Percentiles rank a stretch among this genome's conserved stretches.
Evolutionary conservation across 2,888 invertebrate genomes (phyloP).

Genomic region (Cheilosia scutellata): DNA sequence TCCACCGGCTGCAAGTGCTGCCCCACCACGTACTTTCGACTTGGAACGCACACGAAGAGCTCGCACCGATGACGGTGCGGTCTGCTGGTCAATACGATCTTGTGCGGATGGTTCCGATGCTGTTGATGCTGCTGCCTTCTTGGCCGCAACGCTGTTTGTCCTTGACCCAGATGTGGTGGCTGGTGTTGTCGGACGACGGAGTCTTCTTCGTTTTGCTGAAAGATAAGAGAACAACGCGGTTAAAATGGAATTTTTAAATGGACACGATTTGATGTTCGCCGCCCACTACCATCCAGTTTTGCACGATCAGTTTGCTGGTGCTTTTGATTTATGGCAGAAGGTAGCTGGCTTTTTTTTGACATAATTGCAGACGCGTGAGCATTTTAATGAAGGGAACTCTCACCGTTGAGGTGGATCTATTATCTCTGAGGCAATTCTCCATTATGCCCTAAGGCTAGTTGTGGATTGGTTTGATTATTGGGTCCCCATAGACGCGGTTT

Average conservation of each 20-base stretch:
- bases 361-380: constrained; percentile 62
- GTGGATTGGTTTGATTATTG: constrained; percentile 33
- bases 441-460: constrained; percentile 11
- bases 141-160: constrained; percentile 85
- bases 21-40: constrained; percentile 84
- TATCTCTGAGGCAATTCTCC: constrained; percentile 34
- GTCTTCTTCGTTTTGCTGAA: constrained; percentile 82
- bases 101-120: constrained; percentile 83
- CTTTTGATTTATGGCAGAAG: constrained; percentile 30
- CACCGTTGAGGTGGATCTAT: constrained; percentile 36
- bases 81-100: constrained; percentile 67
- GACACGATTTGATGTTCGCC: constrained; percentile 9
- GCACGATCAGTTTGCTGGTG: constrained; percentile 11
- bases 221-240: constrained; percentile 12
- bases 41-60: constrained; percentile 87
- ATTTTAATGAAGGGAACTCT: constrained; percentile 55
- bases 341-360: constrained; percentile 17
- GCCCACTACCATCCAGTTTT: not conserved
- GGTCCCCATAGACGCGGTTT: constrained; percentile 7
- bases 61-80: constrained; percentile 84
- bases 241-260: not conserved
- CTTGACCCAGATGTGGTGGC: constrained; percentile 84
- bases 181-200: constrained; percentile 80
- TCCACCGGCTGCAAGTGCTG: constrained; percentile 79
- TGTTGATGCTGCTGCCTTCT: constrained; percentile 84